These are phyloP conservation scores for Peromyscus maniculatus DNA, from an alignment of 2,113 vertebrate species.

Conservation along the genomic window DNA sequence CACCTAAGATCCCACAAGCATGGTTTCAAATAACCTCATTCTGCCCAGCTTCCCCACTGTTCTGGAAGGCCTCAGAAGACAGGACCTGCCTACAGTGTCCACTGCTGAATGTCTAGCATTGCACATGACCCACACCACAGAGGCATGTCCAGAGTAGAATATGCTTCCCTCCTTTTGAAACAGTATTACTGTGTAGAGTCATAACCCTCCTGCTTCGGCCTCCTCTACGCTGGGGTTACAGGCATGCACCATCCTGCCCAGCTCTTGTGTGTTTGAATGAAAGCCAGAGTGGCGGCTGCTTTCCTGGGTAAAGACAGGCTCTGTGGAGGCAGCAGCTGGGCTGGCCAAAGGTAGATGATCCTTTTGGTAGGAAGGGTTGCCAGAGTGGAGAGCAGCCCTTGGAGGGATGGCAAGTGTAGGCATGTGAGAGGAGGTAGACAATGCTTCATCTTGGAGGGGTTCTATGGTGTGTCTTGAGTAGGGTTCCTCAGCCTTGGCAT, in stretches of 20 bases:
- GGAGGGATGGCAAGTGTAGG: not conserved
- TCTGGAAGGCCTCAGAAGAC: not conserved
- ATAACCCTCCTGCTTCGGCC: not conserved
- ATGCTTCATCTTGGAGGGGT: not conserved
- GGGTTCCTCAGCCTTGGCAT: not conserved
- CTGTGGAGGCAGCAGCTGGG: not conserved
- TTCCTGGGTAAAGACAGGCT: not conserved
- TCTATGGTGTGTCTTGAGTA: not conserved
- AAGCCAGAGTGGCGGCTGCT: not conserved
- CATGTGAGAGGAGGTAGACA: not conserved
- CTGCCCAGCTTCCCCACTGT: not conserved
- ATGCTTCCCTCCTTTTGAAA: not conserved
- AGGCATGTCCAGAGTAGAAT: not conserved
- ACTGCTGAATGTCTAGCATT: not conserved
- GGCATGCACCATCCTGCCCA: not conserved
- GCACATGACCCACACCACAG: fast-evolving
- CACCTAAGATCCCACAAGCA: not conserved
- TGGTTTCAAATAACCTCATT: not conserved
- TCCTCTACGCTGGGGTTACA: not conserved
- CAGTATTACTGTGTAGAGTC: not conserved
- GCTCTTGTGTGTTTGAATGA: not conserved
- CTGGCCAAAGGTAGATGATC: not conserved
- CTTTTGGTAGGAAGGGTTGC: not conserved
- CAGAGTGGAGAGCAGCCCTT: not conserved
- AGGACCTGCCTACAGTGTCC: not conserved